Evolutionary conservation across 2,113 vertebrate species (phyloP).

Genomic region (Platanista minor): DNA sequence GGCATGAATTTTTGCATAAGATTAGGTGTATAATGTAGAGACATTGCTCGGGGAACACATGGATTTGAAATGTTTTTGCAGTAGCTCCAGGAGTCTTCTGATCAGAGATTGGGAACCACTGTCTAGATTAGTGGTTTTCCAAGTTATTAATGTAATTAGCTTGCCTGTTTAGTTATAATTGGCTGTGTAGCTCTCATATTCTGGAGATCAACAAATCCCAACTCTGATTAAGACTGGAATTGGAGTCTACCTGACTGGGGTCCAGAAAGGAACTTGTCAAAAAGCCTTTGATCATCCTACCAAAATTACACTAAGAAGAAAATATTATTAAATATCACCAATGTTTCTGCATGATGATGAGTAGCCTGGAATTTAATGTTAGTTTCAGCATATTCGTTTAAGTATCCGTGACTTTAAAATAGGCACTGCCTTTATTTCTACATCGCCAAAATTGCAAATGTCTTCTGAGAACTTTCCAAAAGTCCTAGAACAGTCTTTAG

Average conservation of each 20-base stretch:
- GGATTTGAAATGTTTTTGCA: background rate
- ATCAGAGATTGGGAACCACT: background rate
- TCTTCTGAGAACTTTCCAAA: background rate
- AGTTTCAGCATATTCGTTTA: background rate
- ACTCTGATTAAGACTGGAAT: background rate
- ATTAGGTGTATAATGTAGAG: background rate
- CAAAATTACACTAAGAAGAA: background rate
- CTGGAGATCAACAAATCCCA: background rate
- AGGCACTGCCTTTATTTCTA: background rate
- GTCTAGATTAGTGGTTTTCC: background rate
- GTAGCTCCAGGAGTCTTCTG: background rate
- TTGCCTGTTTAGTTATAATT: constrained; percentile 30
- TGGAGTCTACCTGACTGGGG: background rate
- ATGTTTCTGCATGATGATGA: background rate
- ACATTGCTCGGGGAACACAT: background rate
- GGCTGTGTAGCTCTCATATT: background rate
- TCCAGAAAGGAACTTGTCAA: background rate
- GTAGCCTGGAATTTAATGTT: background rate
- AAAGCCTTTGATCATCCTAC: background rate
- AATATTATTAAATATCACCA: background rate
- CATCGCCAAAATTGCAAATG: background rate
- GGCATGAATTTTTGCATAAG: background rate
- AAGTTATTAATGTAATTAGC: constrained; percentile 14
- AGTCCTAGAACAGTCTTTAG: background rate
- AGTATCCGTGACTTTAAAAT: background rate